phyloP scores from a whole-genome alignment of 2,113 vertebrate species.

The Hoplias malabaricus region DNA sequence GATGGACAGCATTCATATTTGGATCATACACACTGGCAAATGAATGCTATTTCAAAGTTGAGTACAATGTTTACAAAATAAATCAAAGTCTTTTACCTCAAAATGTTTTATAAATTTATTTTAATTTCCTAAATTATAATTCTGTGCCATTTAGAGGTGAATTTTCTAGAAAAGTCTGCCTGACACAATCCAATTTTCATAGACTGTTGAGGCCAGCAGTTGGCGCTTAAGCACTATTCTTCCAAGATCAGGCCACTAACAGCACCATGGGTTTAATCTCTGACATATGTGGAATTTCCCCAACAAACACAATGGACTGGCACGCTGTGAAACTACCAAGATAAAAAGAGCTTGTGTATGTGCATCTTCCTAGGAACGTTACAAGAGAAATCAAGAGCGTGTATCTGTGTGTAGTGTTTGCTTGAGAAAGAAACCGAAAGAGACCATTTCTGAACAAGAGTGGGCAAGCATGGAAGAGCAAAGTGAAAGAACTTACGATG shows the following conservation, averaged over 20 bases:
- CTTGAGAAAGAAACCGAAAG: background rate
- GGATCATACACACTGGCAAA: background rate
- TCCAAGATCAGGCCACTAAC: background rate
- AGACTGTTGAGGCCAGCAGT: background rate
- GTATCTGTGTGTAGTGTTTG: background rate
- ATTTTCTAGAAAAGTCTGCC: background rate
- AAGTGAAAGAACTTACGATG: slow-evolving; percentile 51
- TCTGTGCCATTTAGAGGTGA: background rate
- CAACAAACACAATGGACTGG: background rate
- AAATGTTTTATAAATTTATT: too few relatives aligned
- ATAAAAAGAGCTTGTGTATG: background rate
- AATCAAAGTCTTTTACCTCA: too few relatives aligned
- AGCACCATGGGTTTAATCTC: background rate
- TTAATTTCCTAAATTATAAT: too few relatives aligned
- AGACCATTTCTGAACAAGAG: background rate
- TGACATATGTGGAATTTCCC: slow-evolving; percentile 23
- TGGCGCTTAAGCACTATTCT: background rate
- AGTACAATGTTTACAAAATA: too few relatives aligned
- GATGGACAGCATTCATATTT: too few relatives aligned
- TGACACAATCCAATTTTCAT: too few relatives aligned
- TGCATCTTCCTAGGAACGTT: background rate
- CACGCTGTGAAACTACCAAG: background rate
- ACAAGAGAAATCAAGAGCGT: background rate
- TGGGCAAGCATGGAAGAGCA: background rate
- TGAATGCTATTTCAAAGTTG: too few relatives aligned